Evolutionary conservation across 1,140 invertebrate genomes (phyloP).

Genomic region (Portunus trituberculatus): DNA sequence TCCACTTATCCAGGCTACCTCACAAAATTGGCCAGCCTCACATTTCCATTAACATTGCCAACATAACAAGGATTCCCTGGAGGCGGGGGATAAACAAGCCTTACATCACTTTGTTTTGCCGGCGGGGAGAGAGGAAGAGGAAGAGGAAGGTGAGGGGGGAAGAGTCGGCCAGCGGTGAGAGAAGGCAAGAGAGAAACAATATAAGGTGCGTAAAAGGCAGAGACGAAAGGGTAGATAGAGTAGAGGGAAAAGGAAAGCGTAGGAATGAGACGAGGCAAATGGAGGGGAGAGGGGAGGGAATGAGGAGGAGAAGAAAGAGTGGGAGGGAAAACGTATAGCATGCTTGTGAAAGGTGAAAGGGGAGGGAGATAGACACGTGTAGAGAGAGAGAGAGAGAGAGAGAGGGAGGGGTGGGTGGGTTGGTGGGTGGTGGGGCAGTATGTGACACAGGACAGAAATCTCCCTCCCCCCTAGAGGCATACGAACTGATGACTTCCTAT

Average conservation of each 20-base stretch:
- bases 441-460: too few relatives aligned
- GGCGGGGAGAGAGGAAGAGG: not conserved
- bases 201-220: too few relatives aligned
- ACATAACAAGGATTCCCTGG: conserved; percentile 44
- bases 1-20: not conserved
- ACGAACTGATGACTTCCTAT: too few relatives aligned
- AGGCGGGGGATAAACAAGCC: conserved; percentile 31
- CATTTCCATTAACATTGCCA: conserved; percentile 50
- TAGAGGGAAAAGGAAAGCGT: too few relatives aligned
- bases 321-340: not conserved
- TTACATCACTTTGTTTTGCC: not conserved
- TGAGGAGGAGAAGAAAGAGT: not conserved
- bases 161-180: too few relatives aligned
- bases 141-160: not conserved
- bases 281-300: not conserved
- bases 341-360: too few relatives aligned
- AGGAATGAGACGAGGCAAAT: too few relatives aligned
- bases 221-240: too few relatives aligned
- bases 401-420: too few relatives aligned
- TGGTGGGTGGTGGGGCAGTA: too few relatives aligned
- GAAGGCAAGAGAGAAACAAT: too few relatives aligned
- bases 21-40: conserved; percentile 1
- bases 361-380: not conserved
- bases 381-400: not conserved
- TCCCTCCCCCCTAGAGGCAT: too few relatives aligned